Evolutionary conservation across 2,888 invertebrate species (phyloP), one percentile per base, ranked within the genome.

Genomic region (Ochropacha duplaris): DNA sequence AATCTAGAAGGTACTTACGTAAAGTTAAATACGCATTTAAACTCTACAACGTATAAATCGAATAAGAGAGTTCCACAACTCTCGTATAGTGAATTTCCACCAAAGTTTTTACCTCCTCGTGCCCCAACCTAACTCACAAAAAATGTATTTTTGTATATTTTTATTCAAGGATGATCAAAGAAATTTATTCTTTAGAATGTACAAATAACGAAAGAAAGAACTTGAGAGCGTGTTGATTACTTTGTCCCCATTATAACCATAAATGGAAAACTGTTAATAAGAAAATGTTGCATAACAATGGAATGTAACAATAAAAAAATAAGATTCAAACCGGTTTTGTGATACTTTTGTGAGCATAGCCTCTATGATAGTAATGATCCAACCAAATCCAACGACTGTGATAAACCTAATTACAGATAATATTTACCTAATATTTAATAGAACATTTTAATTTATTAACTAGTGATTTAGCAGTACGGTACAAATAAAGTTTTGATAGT

Each of bases 21-120:
- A 6, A 36, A n/a, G 36, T 36, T 36, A 12, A 34, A 34, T 14
- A 14, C 1, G 34, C 12, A 14, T 14, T n/a, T 36, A 36, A n/a
- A 31, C 31, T 31, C 5, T 31, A 31, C 24, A 12, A 31, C 12
- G 31, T 12, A 31, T 12, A 31, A n/a, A 26, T 50, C 50, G 14
- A 28, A 51, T 3, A 51, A 28, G 16, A 16, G 63, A 81, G 74
- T 81, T 79, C 74, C 64, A 70, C 28, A 74, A 81, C 76, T 78
- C 76, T 75, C 60, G 57, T 62, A 68, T 62, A 69, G 71, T 69
- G 73, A 76, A 79, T 79, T 73, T 76, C 72, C 54, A 56, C 56
- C 54, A 60, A 54, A 58, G 31, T 57, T 54, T 55, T 59, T n/a
- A 26, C 44, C 31, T 31, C 39, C 22, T 22, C 22, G 12, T 12